Conservation (phyloP, 1,140 invertebrate genomes). For the Leguminivora glycinivorella region DNA sequence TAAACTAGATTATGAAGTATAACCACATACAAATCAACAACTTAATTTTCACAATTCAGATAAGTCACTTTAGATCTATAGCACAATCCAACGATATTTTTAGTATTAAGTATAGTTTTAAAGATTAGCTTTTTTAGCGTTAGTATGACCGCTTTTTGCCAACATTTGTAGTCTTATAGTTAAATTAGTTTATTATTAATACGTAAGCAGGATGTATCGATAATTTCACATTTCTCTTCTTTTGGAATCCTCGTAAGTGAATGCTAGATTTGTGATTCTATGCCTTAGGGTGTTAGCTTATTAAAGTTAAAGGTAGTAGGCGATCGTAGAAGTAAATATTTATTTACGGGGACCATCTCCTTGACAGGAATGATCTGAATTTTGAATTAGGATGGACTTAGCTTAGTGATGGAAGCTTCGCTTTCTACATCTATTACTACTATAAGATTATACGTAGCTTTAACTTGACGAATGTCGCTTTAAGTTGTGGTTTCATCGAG, state of each 20-base stretch:
- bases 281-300: conserved; percentile 63
- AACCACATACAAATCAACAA: conserved; percentile 40
- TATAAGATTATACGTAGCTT: conserved; percentile 65
- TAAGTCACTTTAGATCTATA: conserved; percentile 55
- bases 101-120: conserved; percentile 48
- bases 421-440: conserved; percentile 50
- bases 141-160: conserved; percentile 65
- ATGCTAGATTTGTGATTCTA: conserved; percentile 68
- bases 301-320: conserved; percentile 49
- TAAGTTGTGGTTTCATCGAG: conserved; percentile 45
- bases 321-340: conserved; percentile 53
- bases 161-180: conserved; percentile 63
- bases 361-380: conserved; percentile 63
- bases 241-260: conserved; percentile 58
- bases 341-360: conserved; percentile 74
- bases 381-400: conserved; percentile 50
- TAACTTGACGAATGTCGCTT: conserved; percentile 45
- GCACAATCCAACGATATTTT: conserved; percentile 65
- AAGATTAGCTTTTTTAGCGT: conserved; percentile 72
- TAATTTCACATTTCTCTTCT: conserved; percentile 50
- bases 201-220: conserved; percentile 35
- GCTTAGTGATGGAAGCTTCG: conserved; percentile 51
- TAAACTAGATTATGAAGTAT: conserved; percentile 23
- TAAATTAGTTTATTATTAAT: conserved; percentile 57
- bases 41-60: conserved; percentile 12